phyloP scores from a whole-genome alignment of 2,888 invertebrate species.

The Limenitis camilla region DNA sequence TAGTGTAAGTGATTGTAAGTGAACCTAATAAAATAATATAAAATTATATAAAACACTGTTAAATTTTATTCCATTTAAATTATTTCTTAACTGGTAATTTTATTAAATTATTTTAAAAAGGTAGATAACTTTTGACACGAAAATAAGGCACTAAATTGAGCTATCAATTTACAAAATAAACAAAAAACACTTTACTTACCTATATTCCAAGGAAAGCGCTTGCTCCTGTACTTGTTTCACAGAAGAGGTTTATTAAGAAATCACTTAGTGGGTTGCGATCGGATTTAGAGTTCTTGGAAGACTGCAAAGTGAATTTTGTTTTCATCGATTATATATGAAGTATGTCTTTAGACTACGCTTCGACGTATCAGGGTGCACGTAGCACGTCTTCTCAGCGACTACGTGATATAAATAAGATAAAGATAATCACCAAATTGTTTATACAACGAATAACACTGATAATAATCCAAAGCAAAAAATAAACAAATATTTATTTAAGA shows the following conservation, averaged over 20 bases:
- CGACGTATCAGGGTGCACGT: constrained; percentile 1
- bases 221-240: constrained; percentile 13
- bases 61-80: too few species aligned
- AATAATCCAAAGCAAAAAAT: too few species aligned
- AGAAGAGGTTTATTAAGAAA: constrained; percentile 19
- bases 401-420: too few species aligned
- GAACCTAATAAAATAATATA: too few species aligned
- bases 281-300: constrained; percentile 30
- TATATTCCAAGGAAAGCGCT: not conserved
- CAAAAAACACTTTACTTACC: constrained; percentile 11
- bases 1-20: too few species aligned
- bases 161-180: not conserved
- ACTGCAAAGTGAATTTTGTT: constrained; percentile 31
- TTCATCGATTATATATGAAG: constrained; percentile 32
- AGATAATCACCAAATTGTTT: too few species aligned
- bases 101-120: too few species aligned
- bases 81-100: too few species aligned
- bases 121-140: not conserved
- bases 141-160: not conserved
- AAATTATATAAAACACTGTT: too few species aligned
- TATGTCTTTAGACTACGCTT: constrained; percentile 19
- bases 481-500: too few species aligned
- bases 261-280: constrained; percentile 26
- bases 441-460: too few species aligned
- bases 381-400: not conserved